A percentile compares a stretch with the other conserved stretches of the same genome.
phyloP scores from a whole-genome alignment of 2,888 invertebrate species.

The Dryobotodes eremita region DNA sequence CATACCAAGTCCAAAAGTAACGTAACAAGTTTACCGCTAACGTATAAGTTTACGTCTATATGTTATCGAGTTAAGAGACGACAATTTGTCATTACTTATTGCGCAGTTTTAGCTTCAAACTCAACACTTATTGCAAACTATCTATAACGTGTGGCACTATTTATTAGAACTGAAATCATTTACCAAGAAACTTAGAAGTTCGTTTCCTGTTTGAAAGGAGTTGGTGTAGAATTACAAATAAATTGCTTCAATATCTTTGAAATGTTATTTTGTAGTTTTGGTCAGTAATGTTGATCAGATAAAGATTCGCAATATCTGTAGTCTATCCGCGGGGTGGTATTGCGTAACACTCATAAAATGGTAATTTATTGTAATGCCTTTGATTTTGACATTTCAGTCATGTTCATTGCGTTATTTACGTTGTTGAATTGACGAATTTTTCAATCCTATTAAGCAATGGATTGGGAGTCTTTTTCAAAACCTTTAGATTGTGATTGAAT shows the following conservation, averaged over 20 bases:
- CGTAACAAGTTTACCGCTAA: conserved; percentile 7
- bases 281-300: neutral
- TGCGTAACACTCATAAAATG: too few relatives aligned
- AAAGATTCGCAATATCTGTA: neutral
- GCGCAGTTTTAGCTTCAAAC: conserved; percentile 51
- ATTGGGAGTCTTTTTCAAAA: neutral
- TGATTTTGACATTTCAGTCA: too few relatives aligned
- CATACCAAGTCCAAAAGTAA: neutral
- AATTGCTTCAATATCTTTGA: conserved; percentile 41
- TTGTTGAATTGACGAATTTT: neutral
- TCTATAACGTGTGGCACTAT: conserved; percentile 58
- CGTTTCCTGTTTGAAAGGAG: conserved; percentile 34
- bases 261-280: conserved; percentile 12
- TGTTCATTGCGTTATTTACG: neutral
- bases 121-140: conserved; percentile 60
- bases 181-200: conserved; percentile 42
- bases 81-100: conserved; percentile 56
- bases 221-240: conserved; percentile 35
- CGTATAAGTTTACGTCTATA: conserved; percentile 36
- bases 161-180: conserved; percentile 59
- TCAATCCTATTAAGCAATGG: neutral
- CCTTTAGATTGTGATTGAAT: too few relatives aligned
- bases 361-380: too few relatives aligned
- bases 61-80: conserved; percentile 17
- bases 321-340: neutral